Base-by-base conservation (phyloP, 2,113 vertebrate species). In the Halichoeres trimaculatus region DNA sequence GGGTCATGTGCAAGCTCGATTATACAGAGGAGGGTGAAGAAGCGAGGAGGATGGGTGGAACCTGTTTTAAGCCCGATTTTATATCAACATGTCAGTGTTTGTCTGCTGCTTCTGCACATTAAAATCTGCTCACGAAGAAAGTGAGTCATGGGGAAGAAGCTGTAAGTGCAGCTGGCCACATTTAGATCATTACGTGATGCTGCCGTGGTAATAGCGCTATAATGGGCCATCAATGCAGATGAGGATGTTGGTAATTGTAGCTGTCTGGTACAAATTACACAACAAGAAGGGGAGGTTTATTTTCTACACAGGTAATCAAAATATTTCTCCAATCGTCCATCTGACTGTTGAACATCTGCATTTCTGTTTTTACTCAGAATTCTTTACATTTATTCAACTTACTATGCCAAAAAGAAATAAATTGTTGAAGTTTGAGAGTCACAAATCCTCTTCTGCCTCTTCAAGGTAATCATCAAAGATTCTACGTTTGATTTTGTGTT, bases 161-260 rank as follows among this genome's bases (percentile, higher is more conserved):
- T 85, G 74, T 66, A 77, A 85, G 77, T 87, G 90, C 84, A 85
- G 82, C 83, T 86, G 82, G 84, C 61, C 78, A 86, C 80, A 85
- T 86, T 91, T 87, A 74, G 53, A 84, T 90, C 85, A 84, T 90
- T 88, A 84, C 75, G 79, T 58, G 56, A 80, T 79, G 81, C 70
- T 84, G 73, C 72, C 41, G 78, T 66, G 72, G 78, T 90, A 92
- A 90, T 90, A 77, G 83, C 80, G 61, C 45, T 74, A 85, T 89
- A 89, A 89, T 89, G 79, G 84, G 62, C 77, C 77, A 82, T 87
- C 71, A 76, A 67, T 85, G 80, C 78, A 88, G 81, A 88, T 85
- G 78, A 54, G 56, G 75, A 81, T 79, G 81, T 71, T 83, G 79
- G 77, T 83, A 81, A 87, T 81, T 66, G 82, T 69, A 54, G 80